Evolutionary conservation across 2,113 vertebrate genomes (phyloP), one percentile per base, ranked within the genome.

Genomic region (Meles meles): DNA sequence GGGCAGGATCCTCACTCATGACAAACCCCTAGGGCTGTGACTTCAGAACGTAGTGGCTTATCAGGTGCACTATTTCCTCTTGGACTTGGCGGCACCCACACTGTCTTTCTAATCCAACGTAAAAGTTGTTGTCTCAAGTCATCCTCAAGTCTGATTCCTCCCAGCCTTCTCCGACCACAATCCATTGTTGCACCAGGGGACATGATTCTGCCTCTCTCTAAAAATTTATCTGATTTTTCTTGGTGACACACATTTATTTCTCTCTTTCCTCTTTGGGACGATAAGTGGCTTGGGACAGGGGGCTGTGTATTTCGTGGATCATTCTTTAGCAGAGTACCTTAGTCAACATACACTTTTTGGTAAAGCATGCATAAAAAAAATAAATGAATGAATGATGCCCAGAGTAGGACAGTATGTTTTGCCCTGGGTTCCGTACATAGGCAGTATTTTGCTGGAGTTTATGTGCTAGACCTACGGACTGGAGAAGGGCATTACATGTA

Each of bases 401-500:
- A 10, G 8, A 1, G 31, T 1, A 4, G 39, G 23, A 3, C 7
- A 4, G 21, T 1, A 23, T 0, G 0, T 20, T 37, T 37, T 3
- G 10, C 18, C 21, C n/a, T 10, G 42, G 31, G 9, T 63, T 37
- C 1, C 17, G 5, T 6, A 5, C 0, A 1, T 39, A 14, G 17
- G 6, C 10, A 1, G 10, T 0, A 9, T 18, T 27, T n/a, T 34
- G 20, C 5, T 29, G 72, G 39, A 10, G 8, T 42, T 37, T 27
- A 8, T 20, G 34, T 2, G 5, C 6, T 7, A 63, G 49, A 65
- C 59, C 74, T 31, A 9, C 0, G 2, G 31, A 39, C 37, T 20
- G 3, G 29, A n/a, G 14, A 52, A 49, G 14, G 2, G 14, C 34
- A 13, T 25, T 0, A 8, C 23, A 0, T 1, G 0, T 8, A 9